A percentile compares a stretch with the other conserved stretches of the same genome.
These are phyloP conservation scores for Ormia ochracea DNA, from an alignment of 2,888 invertebrate species.

Conservation along the genomic window DNA sequence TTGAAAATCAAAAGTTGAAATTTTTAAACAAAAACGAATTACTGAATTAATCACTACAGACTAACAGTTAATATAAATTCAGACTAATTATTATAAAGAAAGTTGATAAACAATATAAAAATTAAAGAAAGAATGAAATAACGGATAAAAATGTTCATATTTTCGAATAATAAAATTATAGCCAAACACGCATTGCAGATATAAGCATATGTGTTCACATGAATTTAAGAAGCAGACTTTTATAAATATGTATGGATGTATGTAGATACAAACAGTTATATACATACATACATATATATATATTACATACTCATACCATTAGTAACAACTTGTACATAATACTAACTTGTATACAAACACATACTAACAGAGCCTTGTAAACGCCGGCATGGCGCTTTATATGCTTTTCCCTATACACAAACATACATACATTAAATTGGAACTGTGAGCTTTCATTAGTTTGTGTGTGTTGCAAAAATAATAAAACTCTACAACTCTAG, in stretches of 20 bases:
- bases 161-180: no score
- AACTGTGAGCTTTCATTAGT: slow-evolving; percentile 11
- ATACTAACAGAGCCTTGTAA: no score
- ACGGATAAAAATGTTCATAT: no score
- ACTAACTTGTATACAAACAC: no score
- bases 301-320: no score
- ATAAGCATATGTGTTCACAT: background rate
- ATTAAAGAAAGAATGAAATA: background rate
- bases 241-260: background rate
- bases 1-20: background rate
- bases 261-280: background rate
- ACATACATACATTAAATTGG: background rate
- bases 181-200: no score
- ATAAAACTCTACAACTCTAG: slow-evolving; percentile 34
- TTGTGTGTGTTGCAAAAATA: slow-evolving; percentile 29
- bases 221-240: background rate
- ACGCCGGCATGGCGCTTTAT: slow-evolving; percentile 49
- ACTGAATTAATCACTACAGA: background rate
- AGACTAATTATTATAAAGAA: no score
- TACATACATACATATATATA: no score
- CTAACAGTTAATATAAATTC: background rate
- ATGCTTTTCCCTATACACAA: background rate
- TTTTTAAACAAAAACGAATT: background rate
- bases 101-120: background rate
- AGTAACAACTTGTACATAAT: no score